phyloP scores from a whole-genome alignment of 2,113 vertebrate species.

The Apodemus speciosus region DNA sequence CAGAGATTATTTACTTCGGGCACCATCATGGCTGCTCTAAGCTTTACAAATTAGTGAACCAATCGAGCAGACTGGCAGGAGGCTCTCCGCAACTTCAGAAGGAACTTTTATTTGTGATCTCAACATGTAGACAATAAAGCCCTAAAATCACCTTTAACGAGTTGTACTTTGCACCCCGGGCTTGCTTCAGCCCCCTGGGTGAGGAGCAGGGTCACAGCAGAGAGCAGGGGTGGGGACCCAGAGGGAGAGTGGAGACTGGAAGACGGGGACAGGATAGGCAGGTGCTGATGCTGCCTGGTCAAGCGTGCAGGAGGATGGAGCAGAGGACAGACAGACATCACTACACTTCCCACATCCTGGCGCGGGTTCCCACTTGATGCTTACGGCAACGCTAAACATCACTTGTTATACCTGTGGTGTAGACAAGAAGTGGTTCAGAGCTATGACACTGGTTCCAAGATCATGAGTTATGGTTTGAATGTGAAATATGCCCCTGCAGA shows the following conservation, averaged over 20 bases:
- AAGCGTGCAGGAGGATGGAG: too few species aligned
- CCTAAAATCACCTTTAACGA: not conserved
- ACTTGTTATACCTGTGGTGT: not conserved
- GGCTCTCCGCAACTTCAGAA: not conserved
- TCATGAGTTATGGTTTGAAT: not conserved
- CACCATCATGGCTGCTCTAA: not conserved
- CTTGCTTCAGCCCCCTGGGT: not conserved
- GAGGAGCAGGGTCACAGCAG: not conserved
- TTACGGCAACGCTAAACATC: not conserved
- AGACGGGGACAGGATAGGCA: too few species aligned
- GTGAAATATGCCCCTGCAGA: not conserved
- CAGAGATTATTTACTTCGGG: not conserved
- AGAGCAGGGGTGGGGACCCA: not conserved
- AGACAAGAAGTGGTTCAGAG: not conserved
- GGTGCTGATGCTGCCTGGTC: not conserved
- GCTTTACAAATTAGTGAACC: not conserved
- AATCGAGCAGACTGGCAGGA: rapidly evolving
- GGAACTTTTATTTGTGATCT: not conserved
- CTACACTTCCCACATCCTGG: rapidly evolving
- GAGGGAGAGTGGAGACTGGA: not conserved
- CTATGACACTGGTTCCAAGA: not conserved
- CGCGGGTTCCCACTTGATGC: not conserved
- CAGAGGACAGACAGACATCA: not conserved
- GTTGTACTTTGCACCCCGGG: not conserved
- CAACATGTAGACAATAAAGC: not conserved